phyloP scores from a whole-genome alignment of 2,113 vertebrate species.

The Chunga burmeisteri region DNA sequence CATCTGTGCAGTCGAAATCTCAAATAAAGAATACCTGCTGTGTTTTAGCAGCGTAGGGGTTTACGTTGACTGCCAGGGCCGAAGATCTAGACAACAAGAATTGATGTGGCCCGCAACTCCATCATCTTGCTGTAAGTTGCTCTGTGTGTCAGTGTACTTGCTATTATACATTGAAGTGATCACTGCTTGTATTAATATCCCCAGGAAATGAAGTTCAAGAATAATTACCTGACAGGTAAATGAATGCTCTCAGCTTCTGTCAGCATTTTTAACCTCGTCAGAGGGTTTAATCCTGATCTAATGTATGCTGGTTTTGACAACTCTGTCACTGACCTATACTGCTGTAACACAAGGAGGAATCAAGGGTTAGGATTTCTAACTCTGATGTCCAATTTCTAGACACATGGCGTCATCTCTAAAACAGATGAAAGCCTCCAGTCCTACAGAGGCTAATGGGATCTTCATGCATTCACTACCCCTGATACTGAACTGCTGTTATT shows the following conservation, averaged over 20 bases:
- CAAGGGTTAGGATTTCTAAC: background rate
- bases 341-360: background rate
- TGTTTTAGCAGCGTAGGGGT: constrained; percentile 96
- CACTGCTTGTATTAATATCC: background rate
- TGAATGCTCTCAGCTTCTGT: background rate
- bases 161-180: background rate
- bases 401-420: background rate
- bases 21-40: constrained; percentile 94
- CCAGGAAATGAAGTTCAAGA: background rate
- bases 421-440: background rate
- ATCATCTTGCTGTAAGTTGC: constrained; percentile 89
- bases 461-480: background rate
- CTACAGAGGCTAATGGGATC: background rate
- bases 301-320: background rate
- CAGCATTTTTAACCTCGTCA: background rate
- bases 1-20: constrained; percentile 96
- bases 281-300: background rate
- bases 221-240: background rate
- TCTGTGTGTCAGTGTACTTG: background rate
- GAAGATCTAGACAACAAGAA: constrained; percentile 94
- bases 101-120: constrained; percentile 95
- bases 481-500: background rate
- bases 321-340: background rate
- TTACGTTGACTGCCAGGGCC: constrained; percentile 96
- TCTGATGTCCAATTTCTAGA: background rate